Base-by-base conservation (phyloP, 2,888 invertebrate species). In the Acrobeloides nanus region DNA sequence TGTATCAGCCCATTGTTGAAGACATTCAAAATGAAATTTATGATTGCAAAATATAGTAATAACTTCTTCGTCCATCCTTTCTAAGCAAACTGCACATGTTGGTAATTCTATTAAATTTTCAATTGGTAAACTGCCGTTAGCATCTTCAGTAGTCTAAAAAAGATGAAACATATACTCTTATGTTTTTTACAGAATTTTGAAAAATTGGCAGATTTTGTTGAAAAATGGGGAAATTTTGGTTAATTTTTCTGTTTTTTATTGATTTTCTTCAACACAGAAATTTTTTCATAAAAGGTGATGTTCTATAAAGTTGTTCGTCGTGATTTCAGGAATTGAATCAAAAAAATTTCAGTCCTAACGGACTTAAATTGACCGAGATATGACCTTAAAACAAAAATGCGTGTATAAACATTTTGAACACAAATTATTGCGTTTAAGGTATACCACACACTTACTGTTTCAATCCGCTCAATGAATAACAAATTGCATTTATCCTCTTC, bases 1-100 rank as follows among this genome's bases (percentile, higher is more conserved):
- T 17, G 87, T 87, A 75, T 93, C 92, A 17, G 87, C 84, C 93
- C 97, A 97, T 75, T 95, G 86, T 61, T 87, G 84, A 40, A 97
- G 79, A 76, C 97, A 99, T 71, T 84, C 84, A 8, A 89, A 85
- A 77, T 97, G 97, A 78, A 97, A 99, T 1, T 89, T 85, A 77
- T 99, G 97, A 77, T 95, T 95, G 75, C 97, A 99, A 53, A 95
- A 81, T 73, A 99, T 92, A 24, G 92, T 93, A 60, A 99, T 79
- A 54, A 97, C 89, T 64, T 90, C 89, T 77, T 99, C 97, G 76
- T 97, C 97, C 79, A 81, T 79, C 65, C 92, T 82, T 77, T 99
- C 95, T 44, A 92, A 76, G 74, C 92, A 93, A 10, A 93, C 92
- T 2, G 95, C 89, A 75, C 97, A 99, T 4, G 87, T 89, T 12